A percentile compares a stretch with the other conserved stretches of the same genome.
These are phyloP conservation scores for Allobates femoralis DNA, from an alignment of 2,797 vertebrate species.

Conservation along the genomic window DNA sequence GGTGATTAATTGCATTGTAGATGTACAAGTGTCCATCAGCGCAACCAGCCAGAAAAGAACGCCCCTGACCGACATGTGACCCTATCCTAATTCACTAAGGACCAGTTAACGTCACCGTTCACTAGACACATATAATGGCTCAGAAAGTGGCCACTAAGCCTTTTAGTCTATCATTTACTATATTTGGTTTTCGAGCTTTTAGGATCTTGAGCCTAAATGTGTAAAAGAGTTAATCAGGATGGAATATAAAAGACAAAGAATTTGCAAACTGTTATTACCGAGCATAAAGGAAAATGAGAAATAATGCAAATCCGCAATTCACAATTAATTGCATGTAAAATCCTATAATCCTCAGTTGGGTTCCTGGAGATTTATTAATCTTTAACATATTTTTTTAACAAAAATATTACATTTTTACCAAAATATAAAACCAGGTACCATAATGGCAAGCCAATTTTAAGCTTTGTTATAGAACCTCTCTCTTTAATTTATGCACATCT, in stretches of 20 bases:
- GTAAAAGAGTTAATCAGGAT: neutral
- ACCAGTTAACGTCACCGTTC: neutral
- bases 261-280: neutral
- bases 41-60: neutral
- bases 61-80: neutral
- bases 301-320: neutral
- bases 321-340: neutral
- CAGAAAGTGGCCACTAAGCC: neutral
- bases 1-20: neutral
- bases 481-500: too few relatives aligned
- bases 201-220: too few relatives aligned
- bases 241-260: neutral
- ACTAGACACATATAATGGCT: neutral
- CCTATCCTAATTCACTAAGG: neutral
- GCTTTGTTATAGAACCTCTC: too few relatives aligned
- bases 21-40: neutral
- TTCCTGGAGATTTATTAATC: neutral
- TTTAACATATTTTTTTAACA: too few relatives aligned
- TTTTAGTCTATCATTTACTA: neutral
- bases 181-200: neutral
- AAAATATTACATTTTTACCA: too few relatives aligned
- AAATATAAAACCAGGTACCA: too few relatives aligned
- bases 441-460: too few relatives aligned
- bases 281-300: neutral
- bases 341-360: neutral